Conservation (phyloP, 2,113 vertebrate species). For the Apodemus sylvaticus region DNA sequence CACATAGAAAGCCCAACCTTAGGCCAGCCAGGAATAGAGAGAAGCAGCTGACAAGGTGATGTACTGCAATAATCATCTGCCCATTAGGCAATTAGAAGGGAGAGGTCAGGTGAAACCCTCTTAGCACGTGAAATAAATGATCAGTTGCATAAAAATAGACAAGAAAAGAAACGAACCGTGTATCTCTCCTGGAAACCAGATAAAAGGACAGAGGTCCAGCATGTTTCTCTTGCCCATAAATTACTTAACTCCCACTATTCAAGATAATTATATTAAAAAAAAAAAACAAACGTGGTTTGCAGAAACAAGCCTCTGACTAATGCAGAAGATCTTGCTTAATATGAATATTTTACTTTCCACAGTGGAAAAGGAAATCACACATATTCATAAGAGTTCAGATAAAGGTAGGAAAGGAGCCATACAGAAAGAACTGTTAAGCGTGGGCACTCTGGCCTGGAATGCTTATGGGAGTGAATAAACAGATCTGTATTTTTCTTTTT, state of each 20-base stretch:
- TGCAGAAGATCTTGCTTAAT: background rate
- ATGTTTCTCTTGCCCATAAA: background rate
- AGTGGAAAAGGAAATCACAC: background rate
- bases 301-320: background rate
- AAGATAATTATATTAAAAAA: slow-evolving; percentile 32
- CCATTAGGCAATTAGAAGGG: slow-evolving; percentile 3
- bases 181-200: slow-evolving; percentile 9
- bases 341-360: slow-evolving; percentile 8
- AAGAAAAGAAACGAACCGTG: slow-evolving; percentile 37
- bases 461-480: background rate
- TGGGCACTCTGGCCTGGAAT: background rate
- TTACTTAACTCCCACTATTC: background rate
- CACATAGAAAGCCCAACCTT: slow-evolving; percentile 53
- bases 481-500: slow-evolving; percentile 11
- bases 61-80: slow-evolving; percentile 54
- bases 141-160: slow-evolving; percentile 18
- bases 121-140: slow-evolving; percentile 43
- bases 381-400: background rate
- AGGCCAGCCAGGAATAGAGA: slow-evolving; percentile 47
- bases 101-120: slow-evolving; percentile 5
- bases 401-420: background rate
- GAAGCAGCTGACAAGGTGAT: slow-evolving; percentile 69
- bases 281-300: background rate
- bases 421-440: slow-evolving; percentile 1
- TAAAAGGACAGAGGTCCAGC: background rate